Percentiles rank a stretch among this genome's conserved stretches.
These are phyloP conservation scores for Drosophila paramelanica DNA, from an alignment of 2,888 invertebrate species.

Conservation along the genomic window DNA sequence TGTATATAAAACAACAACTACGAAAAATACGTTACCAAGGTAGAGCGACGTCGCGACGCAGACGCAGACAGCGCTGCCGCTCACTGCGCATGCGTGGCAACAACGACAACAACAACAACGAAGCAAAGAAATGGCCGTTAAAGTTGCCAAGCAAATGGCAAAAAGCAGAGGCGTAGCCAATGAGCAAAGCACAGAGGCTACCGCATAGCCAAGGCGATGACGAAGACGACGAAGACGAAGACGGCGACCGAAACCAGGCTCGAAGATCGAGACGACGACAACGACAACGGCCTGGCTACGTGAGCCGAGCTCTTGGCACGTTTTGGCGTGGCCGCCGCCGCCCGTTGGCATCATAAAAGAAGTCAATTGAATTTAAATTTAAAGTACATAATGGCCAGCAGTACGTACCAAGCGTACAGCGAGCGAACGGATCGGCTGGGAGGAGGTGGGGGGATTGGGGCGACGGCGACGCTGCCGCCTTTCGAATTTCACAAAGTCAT, in stretches of 20 bases:
- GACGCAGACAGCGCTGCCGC: slow-evolving; percentile 38
- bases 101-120: slow-evolving; percentile 38
- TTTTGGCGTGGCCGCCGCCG: slow-evolving; percentile 74
- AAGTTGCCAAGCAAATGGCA: slow-evolving; percentile 77
- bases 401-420: slow-evolving; percentile 33
- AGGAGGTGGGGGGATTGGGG: neutral
- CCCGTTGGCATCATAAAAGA: slow-evolving; percentile 80
- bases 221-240: slow-evolving; percentile 6
- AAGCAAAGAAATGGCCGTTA: slow-evolving; percentile 76
- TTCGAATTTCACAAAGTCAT: slow-evolving; percentile 80
- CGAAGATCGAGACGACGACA: slow-evolving; percentile 35
- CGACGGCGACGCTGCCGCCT: slow-evolving; percentile 65
- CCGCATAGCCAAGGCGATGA: slow-evolving; percentile 36
- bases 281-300: slow-evolving; percentile 54
- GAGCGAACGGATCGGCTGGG: neutral
- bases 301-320: slow-evolving; percentile 72
- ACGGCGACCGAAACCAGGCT: slow-evolving; percentile 21
- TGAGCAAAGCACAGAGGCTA: slow-evolving; percentile 51
- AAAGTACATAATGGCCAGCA: slow-evolving; percentile 77
- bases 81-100: slow-evolving; percentile 62
- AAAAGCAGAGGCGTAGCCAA: slow-evolving; percentile 75
- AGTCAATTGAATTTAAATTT: slow-evolving; percentile 81
- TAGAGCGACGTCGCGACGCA: slow-evolving; percentile 59
- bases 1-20: slow-evolving; percentile 27
- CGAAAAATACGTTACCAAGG: slow-evolving; percentile 77